phyloP scores from a whole-genome alignment of 2,888 invertebrate species.

The Noctua janthina region DNA sequence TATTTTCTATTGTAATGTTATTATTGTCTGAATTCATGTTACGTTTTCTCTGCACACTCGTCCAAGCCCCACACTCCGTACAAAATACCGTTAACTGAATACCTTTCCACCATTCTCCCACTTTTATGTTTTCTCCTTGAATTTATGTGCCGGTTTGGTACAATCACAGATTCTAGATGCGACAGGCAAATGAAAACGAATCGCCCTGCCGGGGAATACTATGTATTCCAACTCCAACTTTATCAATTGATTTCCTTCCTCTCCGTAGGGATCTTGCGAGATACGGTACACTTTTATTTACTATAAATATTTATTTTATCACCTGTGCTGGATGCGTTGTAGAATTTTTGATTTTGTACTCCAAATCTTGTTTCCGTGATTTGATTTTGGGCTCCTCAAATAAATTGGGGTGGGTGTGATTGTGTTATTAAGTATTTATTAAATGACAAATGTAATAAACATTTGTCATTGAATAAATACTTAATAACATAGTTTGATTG shows the following conservation, averaged over 20 bases:
- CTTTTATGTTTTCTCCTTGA: conserved; percentile 63
- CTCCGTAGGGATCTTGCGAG: conserved; percentile 69
- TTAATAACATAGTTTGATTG: neutral
- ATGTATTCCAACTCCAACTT: conserved; percentile 78
- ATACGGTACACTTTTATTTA: conserved; percentile 71
- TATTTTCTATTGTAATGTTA: neutral
- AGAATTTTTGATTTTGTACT: conserved; percentile 47
- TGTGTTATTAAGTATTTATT: neutral
- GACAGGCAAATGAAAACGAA: conserved; percentile 82
- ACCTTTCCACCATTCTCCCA: conserved; percentile 37
- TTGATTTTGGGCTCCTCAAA: conserved; percentile 2
- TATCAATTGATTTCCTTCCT: conserved; percentile 82
- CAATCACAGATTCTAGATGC: conserved; percentile 74
- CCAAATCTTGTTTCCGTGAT: conserved; percentile 32
- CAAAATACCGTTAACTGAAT: conserved; percentile 54
- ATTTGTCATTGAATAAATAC: no score
- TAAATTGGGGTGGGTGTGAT: neutral
- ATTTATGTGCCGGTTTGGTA: conserved; percentile 68
- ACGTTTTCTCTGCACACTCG: neutral
- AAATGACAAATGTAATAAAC: neutral
- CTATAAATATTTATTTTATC: conserved; percentile 71
- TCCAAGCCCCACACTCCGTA: neutral
- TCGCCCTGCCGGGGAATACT: conserved; percentile 75
- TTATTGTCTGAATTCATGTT: neutral
- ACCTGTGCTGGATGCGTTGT: conserved; percentile 52